Evolutionary conservation across 2,888 invertebrate genomes (phyloP).

Genomic region (Agrotis exclamationis): DNA sequence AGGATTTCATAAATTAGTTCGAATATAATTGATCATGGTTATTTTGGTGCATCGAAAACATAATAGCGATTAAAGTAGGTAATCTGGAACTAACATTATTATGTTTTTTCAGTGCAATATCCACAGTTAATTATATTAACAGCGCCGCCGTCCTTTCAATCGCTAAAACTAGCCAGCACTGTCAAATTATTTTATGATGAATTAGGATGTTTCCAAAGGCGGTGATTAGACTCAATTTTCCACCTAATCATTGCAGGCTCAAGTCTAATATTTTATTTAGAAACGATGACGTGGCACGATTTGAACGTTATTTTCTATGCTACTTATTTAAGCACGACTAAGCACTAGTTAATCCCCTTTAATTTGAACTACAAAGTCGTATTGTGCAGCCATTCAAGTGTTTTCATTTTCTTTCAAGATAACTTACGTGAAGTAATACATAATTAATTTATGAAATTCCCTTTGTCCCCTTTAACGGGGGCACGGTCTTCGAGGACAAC

Average conservation of each 20-base stretch:
- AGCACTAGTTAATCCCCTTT: background rate
- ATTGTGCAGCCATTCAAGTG: background rate
- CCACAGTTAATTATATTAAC: background rate
- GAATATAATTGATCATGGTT: background rate
- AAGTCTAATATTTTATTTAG: background rate
- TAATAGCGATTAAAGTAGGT: too few relatives aligned
- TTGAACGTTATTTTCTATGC: conserved; percentile 1
- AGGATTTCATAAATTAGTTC: background rate
- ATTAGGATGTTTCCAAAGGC: background rate
- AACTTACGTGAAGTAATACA: too few relatives aligned
- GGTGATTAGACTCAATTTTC: background rate
- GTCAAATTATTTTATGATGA: too few relatives aligned
- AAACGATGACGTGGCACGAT: conserved; percentile 5
- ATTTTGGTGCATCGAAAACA: background rate
- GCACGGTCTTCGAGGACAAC: too few relatives aligned
- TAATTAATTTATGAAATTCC: too few relatives aligned
- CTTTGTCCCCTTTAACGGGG: too few relatives aligned
- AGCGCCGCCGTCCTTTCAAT: too few relatives aligned
- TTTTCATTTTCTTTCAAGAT: too few relatives aligned
- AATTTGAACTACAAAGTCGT: background rate
- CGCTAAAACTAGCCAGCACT: too few relatives aligned
- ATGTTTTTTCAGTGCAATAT: background rate
- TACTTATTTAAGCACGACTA: conserved; percentile 2
- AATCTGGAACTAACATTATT: background rate
- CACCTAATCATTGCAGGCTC: background rate